Conservation (phyloP, 2,797 vertebrate genomes). For the Siniperca obscura region DNA sequence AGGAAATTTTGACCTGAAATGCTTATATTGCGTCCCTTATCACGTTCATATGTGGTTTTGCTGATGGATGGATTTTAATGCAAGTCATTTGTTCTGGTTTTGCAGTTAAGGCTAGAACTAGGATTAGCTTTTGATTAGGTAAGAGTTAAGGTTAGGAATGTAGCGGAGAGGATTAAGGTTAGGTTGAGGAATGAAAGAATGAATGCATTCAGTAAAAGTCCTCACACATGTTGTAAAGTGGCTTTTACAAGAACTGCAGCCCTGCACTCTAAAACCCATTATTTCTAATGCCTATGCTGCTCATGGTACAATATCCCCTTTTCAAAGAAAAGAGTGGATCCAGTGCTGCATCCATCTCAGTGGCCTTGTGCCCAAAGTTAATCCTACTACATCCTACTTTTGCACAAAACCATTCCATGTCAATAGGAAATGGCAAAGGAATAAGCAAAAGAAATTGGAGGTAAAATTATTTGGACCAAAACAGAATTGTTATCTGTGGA, state of each 20-base stretch:
- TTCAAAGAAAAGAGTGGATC: constrained; percentile 47
- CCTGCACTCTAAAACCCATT: constrained; percentile 74
- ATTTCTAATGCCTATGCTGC: constrained; percentile 60
- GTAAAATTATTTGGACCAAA: neutral
- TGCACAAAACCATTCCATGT: neutral
- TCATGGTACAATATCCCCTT: constrained; percentile 37
- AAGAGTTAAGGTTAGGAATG: constrained; percentile 49
- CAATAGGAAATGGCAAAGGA: neutral
- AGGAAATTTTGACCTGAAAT: neutral
- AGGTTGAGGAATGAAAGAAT: constrained; percentile 38
- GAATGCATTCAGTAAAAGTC: constrained; percentile 45
- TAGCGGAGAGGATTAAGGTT: constrained; percentile 37
- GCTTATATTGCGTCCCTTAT: fast-evolving
- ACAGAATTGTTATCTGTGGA: neutral
- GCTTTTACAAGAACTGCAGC: constrained; percentile 52
- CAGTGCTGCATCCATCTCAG: constrained; percentile 21
- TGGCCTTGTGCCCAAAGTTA: constrained; percentile 38
- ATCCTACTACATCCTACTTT: constrained; percentile 28
- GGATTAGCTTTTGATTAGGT: constrained; percentile 9
- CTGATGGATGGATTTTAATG: constrained; percentile 2
- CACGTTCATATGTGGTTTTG: neutral
- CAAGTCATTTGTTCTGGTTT: constrained; percentile 4
- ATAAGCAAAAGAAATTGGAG: neutral
- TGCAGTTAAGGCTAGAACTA: neutral
- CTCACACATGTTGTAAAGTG: constrained; percentile 52